Base-by-base conservation (phyloP, 2,113 vertebrate genomes). In the Aptenodytes forsteri region DNA sequence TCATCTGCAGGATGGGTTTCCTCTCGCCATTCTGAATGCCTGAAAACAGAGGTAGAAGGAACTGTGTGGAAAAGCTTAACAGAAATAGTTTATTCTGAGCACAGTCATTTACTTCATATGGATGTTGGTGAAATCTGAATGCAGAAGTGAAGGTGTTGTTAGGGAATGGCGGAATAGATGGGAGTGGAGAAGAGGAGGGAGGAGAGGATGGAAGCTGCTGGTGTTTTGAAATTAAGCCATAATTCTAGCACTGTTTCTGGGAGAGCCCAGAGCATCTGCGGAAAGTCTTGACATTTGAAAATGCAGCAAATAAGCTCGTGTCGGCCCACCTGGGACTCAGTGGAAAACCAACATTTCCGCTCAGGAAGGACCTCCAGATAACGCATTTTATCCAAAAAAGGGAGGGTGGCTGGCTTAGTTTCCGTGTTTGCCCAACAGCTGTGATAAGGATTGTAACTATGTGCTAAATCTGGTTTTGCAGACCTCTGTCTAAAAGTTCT, bases 401-500 rank as follows among this genome's bases (percentile, higher is more conserved):
- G 87, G 83, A 81, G 89, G 81, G 30, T 46, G 40, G 18, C 61
- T 47, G 56, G 42, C 72, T 85, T 58, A 26, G 95, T 93, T 88
- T 85, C 90, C 36, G 25, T 87, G 67, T 95, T 96, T 93, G 90
- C 95, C 91, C 82, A 58, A 47, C 70, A 78, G 23, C 64, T 78
- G 54, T 55, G 93, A 92, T 97, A 92, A 92, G 86, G 50, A 5
- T 67, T 86, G 49, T 96, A 94, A 97, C 91, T 67, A 27, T 75
- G 84, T 90, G 82, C 96, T 96, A 96, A 95, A 96, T 98, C 81
- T 98, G 56, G 76, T 97, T 97, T 97, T 96, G 40, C 96, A 98
- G 98, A 97, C 58, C 94, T 98, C 87, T 97, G 87, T 96, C 96
- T 98, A 91, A 98, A 98, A 98, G 98, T 98, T 87, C 98, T 98